phyloP scores from a whole-genome alignment of 2,797 vertebrate species.

The Harpagifer antarcticus region DNA sequence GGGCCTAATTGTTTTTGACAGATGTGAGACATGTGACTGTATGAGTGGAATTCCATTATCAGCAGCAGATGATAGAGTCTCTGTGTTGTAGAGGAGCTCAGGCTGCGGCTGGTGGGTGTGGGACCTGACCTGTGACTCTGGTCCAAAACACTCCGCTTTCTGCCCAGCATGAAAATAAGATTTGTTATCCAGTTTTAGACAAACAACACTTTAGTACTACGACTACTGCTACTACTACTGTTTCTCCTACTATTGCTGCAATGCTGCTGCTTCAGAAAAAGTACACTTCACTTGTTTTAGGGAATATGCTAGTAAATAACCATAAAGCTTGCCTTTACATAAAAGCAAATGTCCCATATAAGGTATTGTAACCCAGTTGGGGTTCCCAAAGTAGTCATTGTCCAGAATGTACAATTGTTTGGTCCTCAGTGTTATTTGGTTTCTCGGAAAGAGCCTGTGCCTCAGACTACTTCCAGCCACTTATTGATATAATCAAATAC shows the following conservation, averaged over 20 bases:
- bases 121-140: conserved; percentile 67
- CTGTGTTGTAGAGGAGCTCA: conserved; percentile 67
- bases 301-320: neutral
- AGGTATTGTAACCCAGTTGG: neutral
- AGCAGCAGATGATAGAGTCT: conserved; percentile 74
- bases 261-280: neutral
- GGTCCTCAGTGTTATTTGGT: neutral
- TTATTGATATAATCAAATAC: conserved; percentile 18
- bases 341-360: neutral
- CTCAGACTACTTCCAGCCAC: conserved; percentile 23
- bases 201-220: conserved; percentile 27
- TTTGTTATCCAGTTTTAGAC: conserved; percentile 38
- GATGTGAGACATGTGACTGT: conserved; percentile 79
- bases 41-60: conserved; percentile 73
- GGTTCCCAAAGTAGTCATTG: neutral
- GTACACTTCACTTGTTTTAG: neutral
- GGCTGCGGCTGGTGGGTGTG: conserved; percentile 70
- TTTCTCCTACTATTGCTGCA: neutral
- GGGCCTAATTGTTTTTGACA: conserved; percentile 75
- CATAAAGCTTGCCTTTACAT: neutral
- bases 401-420: neutral
- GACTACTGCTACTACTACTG: neutral
- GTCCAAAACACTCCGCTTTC: conserved; percentile 36
- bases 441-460: neutral
- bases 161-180: conserved; percentile 31